phyloP scores from a whole-genome alignment of 2,888 invertebrate species.

The Tupiocoris notatus region DNA sequence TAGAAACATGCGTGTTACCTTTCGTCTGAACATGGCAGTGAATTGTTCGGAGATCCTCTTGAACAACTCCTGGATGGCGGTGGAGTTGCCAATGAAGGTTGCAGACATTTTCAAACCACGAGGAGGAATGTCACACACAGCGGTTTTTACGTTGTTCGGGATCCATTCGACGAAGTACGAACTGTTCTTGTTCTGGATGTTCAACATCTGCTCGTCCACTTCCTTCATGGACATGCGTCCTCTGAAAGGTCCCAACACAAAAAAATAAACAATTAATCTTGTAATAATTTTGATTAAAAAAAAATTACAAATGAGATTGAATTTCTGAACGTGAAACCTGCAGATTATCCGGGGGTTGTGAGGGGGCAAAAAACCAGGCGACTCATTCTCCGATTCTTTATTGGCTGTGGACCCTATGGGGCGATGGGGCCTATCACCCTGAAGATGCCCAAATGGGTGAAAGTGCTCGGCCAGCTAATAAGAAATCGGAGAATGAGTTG shows the following conservation, averaged over 20 bases:
- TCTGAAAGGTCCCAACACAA: conserved; percentile 42
- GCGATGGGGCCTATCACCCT: no score
- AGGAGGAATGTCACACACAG: conserved; percentile 78
- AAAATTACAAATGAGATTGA: no score
- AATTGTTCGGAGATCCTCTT: conserved; percentile 81
- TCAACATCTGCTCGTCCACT: conserved; percentile 89
- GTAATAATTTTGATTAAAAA: no score
- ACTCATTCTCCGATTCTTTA: no score
- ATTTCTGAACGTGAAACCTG: background rate
- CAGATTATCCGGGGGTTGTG: no score
- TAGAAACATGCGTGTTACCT: no score
- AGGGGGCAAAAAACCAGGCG: no score
- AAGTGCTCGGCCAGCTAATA: no score
- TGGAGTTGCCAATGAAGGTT: conserved; percentile 83
- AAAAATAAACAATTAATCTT: no score
- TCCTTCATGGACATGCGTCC: conserved; percentile 89
- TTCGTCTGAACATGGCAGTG: conserved; percentile 91
- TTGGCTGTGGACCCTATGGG: no score
- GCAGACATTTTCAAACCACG: conserved; percentile 82
- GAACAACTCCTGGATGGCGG: conserved; percentile 84
- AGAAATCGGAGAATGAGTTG: no score
- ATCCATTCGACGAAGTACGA: conserved; percentile 79
- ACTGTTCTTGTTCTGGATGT: conserved; percentile 89
- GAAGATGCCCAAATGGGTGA: no score
- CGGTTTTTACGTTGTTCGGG: conserved; percentile 80